Evolutionary conservation across 2,113 vertebrate genomes (phyloP), one percentile per base, ranked within the genome.

Genomic region (Microcebus jonahi): DNA sequence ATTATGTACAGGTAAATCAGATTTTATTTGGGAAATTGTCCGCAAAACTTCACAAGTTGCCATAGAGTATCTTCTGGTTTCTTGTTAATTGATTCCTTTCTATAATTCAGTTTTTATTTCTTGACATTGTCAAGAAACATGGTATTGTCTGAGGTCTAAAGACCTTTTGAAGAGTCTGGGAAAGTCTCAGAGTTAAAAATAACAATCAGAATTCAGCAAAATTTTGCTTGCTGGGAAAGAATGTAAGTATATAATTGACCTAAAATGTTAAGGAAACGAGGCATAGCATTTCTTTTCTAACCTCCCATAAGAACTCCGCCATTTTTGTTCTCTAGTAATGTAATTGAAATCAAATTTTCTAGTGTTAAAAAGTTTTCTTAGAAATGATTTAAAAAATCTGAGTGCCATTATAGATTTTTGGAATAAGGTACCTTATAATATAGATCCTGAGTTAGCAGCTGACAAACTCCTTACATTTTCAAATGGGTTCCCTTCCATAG

Each of bases 1-100:
- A 92, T 34, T 23, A 85, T 88, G 95, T 45, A 65, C 85, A 97
- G 88, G 81, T 97, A 96, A 96, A 79, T 81, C 36, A 59, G 29
- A 91, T 81, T 97, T 82, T 70, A 55, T 53, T 39, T 57, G 27
- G 25, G 57, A 83, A 11, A 68, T 29, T 48, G 29, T 76, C 50
- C 76, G 17, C 9, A 79, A 82, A 95, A 50, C 29, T 36, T 70
- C 82, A 21, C 59, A 70, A 45, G 29, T 86, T 55, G 15, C 18
- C 50, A 48, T 8, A 85, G 45, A 77, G 2, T 73, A n/a, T 50
- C 8, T 86, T 71, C 45, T 76, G 59, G 21, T 2, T 86, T 81
- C 77, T 93, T 80, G 12, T 61, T 70, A 84, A 89, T 42, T 80
- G 2, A 4, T 42, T 84, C 50, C 27, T 93, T 95, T 81, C n/a